These are phyloP conservation scores for Musca vetustissima DNA, from an alignment of 1,140 invertebrate genomes.

Conservation along the genomic window DNA sequence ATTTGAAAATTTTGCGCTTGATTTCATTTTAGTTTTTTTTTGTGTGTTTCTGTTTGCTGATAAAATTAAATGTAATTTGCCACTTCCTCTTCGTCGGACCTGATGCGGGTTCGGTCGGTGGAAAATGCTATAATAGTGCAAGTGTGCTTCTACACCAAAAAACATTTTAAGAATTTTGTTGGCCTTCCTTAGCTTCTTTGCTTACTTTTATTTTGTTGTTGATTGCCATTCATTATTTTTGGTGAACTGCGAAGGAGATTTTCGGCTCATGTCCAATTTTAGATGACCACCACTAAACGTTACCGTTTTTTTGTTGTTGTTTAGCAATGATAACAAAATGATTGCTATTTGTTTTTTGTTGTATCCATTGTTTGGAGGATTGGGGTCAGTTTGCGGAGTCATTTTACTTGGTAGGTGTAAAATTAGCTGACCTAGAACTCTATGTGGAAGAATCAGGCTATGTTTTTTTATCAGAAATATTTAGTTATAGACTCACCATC, in stretches of 20 bases:
- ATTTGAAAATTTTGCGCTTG: slow-evolving; percentile 10
- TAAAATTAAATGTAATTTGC: slow-evolving; percentile 24
- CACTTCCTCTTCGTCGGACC: slow-evolving; percentile 9
- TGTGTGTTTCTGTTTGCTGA: too few species aligned
- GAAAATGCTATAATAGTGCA: slow-evolving; percentile 1
- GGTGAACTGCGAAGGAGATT: not conserved
- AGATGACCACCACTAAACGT: not conserved
- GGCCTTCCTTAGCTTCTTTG: not conserved
- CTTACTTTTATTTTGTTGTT: too few species aligned
- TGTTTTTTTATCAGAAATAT: too few species aligned
- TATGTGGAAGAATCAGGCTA: too few species aligned
- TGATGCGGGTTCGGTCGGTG: not conserved
- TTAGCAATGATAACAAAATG: not conserved
- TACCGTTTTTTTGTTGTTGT: slow-evolving; percentile 3
- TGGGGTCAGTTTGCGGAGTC: too few species aligned
- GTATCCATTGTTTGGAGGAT: too few species aligned
- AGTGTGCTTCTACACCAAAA: slow-evolving; percentile 19
- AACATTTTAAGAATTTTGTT: slow-evolving; percentile 13
- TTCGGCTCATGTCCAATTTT: not conserved
- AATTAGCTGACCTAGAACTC: too few species aligned
- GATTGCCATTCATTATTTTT: too few species aligned
- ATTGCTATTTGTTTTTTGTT: too few species aligned
- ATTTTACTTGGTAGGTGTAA: too few species aligned
- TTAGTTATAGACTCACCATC: too few species aligned
- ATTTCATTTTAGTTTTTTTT: slow-evolving; percentile 21